These are phyloP conservation scores for Trididemnum nubilum DNA, from an alignment of 23 tunicate genomes.

Conservation along the genomic window DNA sequence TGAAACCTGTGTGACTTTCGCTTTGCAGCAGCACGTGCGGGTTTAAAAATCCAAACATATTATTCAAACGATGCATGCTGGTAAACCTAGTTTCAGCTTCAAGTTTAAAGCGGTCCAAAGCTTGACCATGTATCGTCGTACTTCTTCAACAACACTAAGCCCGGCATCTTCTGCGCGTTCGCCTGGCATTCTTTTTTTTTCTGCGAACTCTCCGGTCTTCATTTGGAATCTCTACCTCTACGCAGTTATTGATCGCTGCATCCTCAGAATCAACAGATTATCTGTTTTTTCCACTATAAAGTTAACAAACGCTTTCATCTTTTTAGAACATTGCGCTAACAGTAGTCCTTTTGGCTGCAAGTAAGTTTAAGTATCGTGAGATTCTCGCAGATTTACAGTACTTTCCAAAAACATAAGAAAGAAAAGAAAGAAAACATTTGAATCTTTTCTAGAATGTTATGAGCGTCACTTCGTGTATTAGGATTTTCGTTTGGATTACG, in stretches of 20 bases:
- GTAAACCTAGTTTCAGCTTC: constrained; percentile 4
- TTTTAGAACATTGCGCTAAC: neutral
- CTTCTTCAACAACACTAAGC: neutral
- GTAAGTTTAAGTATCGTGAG: neutral
- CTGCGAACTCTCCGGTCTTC: constrained; percentile 3
- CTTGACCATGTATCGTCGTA: neutral
- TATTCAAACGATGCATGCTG: neutral
- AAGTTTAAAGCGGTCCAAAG: neutral
- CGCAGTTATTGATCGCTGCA: neutral
- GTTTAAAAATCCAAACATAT: neutral
- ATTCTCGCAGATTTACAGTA: neutral
- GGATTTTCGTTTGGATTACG: neutral
- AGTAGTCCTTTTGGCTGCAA: neutral
- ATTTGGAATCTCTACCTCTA: neutral
- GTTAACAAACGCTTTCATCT: neutral
- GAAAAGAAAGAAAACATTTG: neutral
- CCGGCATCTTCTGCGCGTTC: neutral
- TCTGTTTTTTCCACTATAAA: neutral
- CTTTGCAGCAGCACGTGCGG: neutral
- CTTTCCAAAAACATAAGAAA: neutral
- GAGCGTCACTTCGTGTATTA: constrained; percentile 1
- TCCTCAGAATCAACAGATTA: neutral
- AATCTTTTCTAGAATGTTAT: neutral
- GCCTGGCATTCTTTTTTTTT: neutral
- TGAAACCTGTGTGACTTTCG: neutral